Conservation (phyloP, 2,113 vertebrate species). For the Synchiropus splendidus region DNA sequence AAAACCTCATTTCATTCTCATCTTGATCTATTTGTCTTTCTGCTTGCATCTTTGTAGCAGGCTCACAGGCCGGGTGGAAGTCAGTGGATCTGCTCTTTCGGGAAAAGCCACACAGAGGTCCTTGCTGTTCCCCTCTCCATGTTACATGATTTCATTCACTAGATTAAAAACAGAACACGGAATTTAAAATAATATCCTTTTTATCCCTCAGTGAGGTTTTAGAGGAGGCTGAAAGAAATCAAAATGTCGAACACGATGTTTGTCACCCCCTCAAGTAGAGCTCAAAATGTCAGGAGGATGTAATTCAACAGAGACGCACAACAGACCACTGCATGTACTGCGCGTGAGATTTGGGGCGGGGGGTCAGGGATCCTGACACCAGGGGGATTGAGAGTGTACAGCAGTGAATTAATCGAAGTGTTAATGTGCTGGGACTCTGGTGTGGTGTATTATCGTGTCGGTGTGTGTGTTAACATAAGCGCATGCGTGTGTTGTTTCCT, state of each 20-base stretch:
- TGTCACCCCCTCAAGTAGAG: slow-evolving; percentile 28
- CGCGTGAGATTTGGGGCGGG: slow-evolving; percentile 3
- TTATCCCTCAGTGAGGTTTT: not conserved
- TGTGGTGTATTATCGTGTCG: slow-evolving; percentile 1
- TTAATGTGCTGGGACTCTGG: slow-evolving; percentile 62
- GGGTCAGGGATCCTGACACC: slow-evolving; percentile 46
- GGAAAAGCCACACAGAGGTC: slow-evolving; percentile 32
- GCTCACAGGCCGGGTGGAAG: slow-evolving; percentile 37
- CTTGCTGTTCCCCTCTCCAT: slow-evolving; percentile 5
- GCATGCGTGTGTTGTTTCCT: slow-evolving; percentile 4
- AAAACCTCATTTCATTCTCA: slow-evolving; percentile 21
- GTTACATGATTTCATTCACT: slow-evolving; percentile 39
- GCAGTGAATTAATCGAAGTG: slow-evolving; percentile 58
- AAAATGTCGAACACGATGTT: slow-evolving; percentile 48
- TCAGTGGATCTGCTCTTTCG: slow-evolving; percentile 35
- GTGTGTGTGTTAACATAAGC: slow-evolving; percentile 4
- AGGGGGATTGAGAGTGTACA: slow-evolving; percentile 46
- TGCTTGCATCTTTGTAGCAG: slow-evolving; percentile 35
- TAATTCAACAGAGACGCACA: slow-evolving; percentile 28
- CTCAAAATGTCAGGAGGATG: slow-evolving; percentile 42
- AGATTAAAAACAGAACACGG: slow-evolving; percentile 31
- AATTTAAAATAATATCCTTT: slow-evolving; percentile 20
- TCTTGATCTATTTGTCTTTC: slow-evolving; percentile 29
- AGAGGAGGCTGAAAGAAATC: slow-evolving; percentile 37
- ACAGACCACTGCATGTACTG: slow-evolving; percentile 2